phyloP scores from a whole-genome alignment of 2,797 vertebrate genomes.

The Crenichthys baileyi region DNA sequence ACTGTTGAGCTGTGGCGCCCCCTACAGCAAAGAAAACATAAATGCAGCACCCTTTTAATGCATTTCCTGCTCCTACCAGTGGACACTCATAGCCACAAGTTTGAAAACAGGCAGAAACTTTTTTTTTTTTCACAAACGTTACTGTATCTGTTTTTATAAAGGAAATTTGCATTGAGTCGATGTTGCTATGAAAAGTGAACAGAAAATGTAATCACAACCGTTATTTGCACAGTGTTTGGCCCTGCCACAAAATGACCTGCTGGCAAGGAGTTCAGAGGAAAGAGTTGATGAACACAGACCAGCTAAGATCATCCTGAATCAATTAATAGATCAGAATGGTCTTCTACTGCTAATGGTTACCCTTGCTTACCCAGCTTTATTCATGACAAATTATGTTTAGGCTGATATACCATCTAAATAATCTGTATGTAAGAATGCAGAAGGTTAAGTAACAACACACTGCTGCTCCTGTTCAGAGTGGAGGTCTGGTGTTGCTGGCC shows the following conservation, averaged over 20 bases:
- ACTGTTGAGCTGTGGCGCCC: constrained; percentile 28
- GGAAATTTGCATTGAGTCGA: neutral
- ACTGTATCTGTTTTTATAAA: neutral
- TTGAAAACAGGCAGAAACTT: too few species aligned
- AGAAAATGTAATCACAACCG: neutral
- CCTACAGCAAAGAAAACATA: constrained; percentile 2
- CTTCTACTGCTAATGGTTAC: too few species aligned
- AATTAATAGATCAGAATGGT: too few species aligned
- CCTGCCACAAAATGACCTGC: too few species aligned
- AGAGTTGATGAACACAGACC: too few species aligned
- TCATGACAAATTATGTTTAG: neutral
- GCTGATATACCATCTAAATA: neutral
- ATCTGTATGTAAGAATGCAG: neutral
- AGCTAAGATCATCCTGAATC: too few species aligned
- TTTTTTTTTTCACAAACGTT: too few species aligned
- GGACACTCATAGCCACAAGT: neutral
- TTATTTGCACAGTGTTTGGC: neutral
- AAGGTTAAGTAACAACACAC: neutral
- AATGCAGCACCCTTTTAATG: neutral
- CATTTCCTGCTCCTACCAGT: neutral
- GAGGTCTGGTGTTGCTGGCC: constrained; percentile 94
- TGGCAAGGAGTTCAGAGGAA: too few species aligned
- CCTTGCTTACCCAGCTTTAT: neutral
- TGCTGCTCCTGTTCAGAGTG: constrained; percentile 83
- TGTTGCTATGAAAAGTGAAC: neutral